A percentile compares a stretch with the other conserved stretches of the same genome.
phyloP scores from a whole-genome alignment of 2,113 vertebrate species.

The Cepphus grylle region DNA sequence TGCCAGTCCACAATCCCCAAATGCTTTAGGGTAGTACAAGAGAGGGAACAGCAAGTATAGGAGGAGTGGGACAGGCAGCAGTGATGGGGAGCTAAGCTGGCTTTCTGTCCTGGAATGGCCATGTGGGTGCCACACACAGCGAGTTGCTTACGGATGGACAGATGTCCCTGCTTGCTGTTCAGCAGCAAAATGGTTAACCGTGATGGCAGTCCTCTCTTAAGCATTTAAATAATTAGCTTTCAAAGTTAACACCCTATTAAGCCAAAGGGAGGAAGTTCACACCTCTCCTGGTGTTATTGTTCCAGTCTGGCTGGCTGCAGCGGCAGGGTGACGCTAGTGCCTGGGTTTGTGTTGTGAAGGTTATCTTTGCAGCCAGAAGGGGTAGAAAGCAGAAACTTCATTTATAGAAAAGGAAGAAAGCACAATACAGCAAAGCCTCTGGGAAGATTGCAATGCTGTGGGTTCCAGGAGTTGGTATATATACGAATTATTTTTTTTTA shows the following conservation, averaged over 20 bases:
- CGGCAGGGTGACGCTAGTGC: background rate
- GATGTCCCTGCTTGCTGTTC: background rate
- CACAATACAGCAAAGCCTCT: conserved; percentile 42
- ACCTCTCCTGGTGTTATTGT: conserved; percentile 50
- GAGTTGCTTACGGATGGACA: background rate
- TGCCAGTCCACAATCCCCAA: background rate
- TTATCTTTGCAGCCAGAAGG: conserved; percentile 54
- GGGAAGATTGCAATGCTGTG: background rate
- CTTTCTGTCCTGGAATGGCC: background rate
- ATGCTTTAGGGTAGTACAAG: rapidly evolving
- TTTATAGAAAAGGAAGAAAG: conserved; percentile 45
- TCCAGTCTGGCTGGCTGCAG: conserved; percentile 32
- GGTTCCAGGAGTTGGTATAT: background rate
- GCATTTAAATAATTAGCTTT: conserved; percentile 36
- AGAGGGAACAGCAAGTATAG: background rate
- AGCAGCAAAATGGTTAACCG: background rate
- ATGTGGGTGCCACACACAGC: background rate
- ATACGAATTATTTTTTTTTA: background rate
- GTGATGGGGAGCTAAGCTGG: background rate
- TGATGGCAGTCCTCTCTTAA: background rate
- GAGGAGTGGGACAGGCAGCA: background rate
- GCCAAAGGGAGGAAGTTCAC: conserved; percentile 58
- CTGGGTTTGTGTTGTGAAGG: conserved; percentile 43
- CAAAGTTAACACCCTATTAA: conserved; percentile 48
- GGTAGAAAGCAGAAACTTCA: conserved; percentile 24